phyloP scores from a whole-genome alignment of 1,140 invertebrate species.

The Diorhabda carinulata region DNA sequence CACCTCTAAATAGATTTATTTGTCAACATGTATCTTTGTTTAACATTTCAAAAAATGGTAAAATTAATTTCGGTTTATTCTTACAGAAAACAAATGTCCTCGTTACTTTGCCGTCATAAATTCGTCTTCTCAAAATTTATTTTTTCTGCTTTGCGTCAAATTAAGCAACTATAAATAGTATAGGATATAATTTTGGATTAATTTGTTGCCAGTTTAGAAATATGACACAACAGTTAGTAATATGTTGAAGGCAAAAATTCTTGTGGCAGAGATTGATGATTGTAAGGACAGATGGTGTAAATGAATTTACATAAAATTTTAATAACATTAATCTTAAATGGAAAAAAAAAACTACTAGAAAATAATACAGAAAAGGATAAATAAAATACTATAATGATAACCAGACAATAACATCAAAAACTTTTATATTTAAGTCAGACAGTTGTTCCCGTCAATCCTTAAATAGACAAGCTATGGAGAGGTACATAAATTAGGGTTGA shows the following conservation, averaged over 20 bases:
- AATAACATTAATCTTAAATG: too few relatives aligned
- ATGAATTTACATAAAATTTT: too few relatives aligned
- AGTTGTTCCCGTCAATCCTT: too few relatives aligned
- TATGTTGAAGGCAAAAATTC: slow-evolving; percentile 10
- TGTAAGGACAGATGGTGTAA: too few relatives aligned
- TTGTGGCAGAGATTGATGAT: slow-evolving; percentile 8
- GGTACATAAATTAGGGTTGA: too few relatives aligned
- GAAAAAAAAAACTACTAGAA: too few relatives aligned
- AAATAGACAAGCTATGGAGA: too few relatives aligned
- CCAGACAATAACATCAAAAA: too few relatives aligned
- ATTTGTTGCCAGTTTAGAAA: slow-evolving; percentile 14
- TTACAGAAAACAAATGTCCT: slow-evolving; percentile 11
- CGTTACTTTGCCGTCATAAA: background rate
- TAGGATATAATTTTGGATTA: slow-evolving; percentile 5
- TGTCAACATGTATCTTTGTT: background rate
- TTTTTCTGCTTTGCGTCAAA: slow-evolving; percentile 9
- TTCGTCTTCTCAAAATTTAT: background rate
- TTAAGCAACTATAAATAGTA: slow-evolving; percentile 16
- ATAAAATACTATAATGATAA: too few relatives aligned
- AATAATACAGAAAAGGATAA: too few relatives aligned
- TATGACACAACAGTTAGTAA: slow-evolving; percentile 10
- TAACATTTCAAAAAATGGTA: slow-evolving; percentile 4
- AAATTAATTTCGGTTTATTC: slow-evolving; percentile 8
- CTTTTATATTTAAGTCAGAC: too few relatives aligned
- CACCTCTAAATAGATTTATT: background rate